Conservation (phyloP, 2,113 vertebrate species). For the Halichoerus grypus region DNA sequence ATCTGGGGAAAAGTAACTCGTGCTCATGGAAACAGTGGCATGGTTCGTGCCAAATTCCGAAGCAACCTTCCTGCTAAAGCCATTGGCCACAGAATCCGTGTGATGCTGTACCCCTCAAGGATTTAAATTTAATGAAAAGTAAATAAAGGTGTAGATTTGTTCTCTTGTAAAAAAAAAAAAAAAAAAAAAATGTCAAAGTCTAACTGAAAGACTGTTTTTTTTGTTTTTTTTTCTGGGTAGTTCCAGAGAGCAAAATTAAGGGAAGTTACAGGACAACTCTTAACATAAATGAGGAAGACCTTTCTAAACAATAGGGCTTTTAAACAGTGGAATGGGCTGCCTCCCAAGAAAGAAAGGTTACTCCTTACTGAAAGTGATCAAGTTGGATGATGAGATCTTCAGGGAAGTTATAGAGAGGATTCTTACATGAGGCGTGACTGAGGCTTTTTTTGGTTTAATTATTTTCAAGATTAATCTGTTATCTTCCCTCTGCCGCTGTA, state of each 20-base stretch:
- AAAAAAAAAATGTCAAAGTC: background rate
- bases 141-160: too few relatives aligned
- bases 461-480: conserved; percentile 32
- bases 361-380: conserved; percentile 8
- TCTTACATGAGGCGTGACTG: background rate
- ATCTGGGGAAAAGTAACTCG: too few relatives aligned
- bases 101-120: too few relatives aligned
- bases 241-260: conserved; percentile 33
- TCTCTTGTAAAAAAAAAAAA: too few relatives aligned
- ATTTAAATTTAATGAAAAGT: too few relatives aligned
- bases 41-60: too few relatives aligned
- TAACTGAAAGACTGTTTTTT: background rate
- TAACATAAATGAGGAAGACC: conserved; percentile 33
- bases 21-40: too few relatives aligned
- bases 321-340: background rate
- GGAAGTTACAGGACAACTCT: conserved; percentile 44
- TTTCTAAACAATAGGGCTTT: conserved; percentile 27
- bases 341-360: conserved; percentile 29
- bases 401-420: conserved; percentile 37
- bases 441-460: background rate
- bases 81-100: too few relatives aligned
- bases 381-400: background rate
- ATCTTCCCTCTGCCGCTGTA: background rate
- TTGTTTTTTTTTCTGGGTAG: background rate
- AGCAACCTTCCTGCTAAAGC: too few relatives aligned